Conservation (phyloP, 2,888 invertebrate species). For the Idaea dimidiata region DNA sequence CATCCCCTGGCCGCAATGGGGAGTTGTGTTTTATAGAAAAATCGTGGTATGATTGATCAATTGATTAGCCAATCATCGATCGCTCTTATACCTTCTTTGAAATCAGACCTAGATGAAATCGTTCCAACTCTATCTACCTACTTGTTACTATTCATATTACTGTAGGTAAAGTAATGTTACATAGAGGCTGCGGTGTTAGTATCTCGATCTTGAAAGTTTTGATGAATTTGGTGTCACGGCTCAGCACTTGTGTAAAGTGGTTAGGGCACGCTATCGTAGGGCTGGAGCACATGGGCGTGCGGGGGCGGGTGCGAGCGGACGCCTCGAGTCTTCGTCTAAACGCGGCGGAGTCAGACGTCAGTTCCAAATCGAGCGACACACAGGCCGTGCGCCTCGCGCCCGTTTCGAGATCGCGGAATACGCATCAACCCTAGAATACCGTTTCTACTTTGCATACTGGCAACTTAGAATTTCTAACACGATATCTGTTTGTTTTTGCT, state of each 20-base stretch:
- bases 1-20: too few relatives aligned
- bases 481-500: background rate
- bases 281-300: conserved; percentile 49
- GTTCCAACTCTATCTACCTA: too few relatives aligned
- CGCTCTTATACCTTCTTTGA: too few relatives aligned
- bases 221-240: conserved; percentile 56
- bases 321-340: conserved; percentile 41
- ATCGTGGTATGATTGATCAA: too few relatives aligned
- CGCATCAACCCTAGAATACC: conserved; percentile 20
- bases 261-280: conserved; percentile 57
- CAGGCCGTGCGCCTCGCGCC: conserved; percentile 69
- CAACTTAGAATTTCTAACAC: conserved; percentile 11
- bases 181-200: background rate
- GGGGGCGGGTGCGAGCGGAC: conserved; percentile 71
- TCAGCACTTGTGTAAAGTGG: conserved; percentile 37
- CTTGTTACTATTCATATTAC: too few relatives aligned
- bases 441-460: conserved; percentile 20
- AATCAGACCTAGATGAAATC: background rate
- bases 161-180: background rate
- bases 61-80: too few relatives aligned
- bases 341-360: conserved; percentile 54
- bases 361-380: conserved; percentile 69
- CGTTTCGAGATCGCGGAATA: conserved; percentile 48
- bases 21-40: too few relatives aligned
- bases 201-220: conserved; percentile 29